Percentiles rank a stretch among this genome's conserved stretches.
These are phyloP conservation scores for Porites divaricata DNA, from an alignment of 92 coral and sea anemone species.

Conservation along the genomic window DNA sequence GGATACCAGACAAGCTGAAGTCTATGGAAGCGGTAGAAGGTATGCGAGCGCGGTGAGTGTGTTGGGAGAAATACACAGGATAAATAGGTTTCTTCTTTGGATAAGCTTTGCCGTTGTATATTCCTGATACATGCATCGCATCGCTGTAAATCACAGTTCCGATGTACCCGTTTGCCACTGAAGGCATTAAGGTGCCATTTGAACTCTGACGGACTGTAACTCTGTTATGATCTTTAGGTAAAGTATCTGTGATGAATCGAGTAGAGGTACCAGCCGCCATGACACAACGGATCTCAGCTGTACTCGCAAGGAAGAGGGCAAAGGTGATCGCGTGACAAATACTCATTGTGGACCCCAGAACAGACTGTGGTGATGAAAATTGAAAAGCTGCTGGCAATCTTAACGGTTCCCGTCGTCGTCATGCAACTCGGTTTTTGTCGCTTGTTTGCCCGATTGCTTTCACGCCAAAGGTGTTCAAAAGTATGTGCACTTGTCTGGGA, in stretches of 20 bases:
- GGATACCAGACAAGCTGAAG: slow-evolving; percentile 50
- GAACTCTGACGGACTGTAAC: slow-evolving; percentile 77
- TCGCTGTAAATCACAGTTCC: slow-evolving; percentile 81
- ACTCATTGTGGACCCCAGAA: not conserved
- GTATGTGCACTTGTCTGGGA: no score
- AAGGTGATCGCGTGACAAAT: slow-evolving; percentile 35
- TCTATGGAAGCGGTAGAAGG: slow-evolving; percentile 77
- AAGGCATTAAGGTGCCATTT: slow-evolving; percentile 78
- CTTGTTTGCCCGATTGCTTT: no score
- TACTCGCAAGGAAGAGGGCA: not conserved
- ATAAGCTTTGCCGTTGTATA: slow-evolving; percentile 70
- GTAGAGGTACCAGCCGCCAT: slow-evolving; percentile 59
- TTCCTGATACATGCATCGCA: slow-evolving; percentile 74
- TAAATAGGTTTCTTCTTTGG: slow-evolving; percentile 70
- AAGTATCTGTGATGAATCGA: slow-evolving; percentile 61
- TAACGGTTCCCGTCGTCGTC: no score
- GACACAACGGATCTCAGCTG: not conserved
- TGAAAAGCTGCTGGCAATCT: not conserved
- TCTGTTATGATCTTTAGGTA: slow-evolving; percentile 56
- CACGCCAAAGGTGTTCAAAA: no score
- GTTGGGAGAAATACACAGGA: slow-evolving; percentile 76
- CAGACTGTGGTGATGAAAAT: not conserved
- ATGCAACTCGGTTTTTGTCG: no score
- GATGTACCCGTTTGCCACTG: slow-evolving; percentile 81
- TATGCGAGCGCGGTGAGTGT: slow-evolving; percentile 81